Conservation (phyloP, 2,113 vertebrate species). For the Rhinolophus ferrumequinum region DNA sequence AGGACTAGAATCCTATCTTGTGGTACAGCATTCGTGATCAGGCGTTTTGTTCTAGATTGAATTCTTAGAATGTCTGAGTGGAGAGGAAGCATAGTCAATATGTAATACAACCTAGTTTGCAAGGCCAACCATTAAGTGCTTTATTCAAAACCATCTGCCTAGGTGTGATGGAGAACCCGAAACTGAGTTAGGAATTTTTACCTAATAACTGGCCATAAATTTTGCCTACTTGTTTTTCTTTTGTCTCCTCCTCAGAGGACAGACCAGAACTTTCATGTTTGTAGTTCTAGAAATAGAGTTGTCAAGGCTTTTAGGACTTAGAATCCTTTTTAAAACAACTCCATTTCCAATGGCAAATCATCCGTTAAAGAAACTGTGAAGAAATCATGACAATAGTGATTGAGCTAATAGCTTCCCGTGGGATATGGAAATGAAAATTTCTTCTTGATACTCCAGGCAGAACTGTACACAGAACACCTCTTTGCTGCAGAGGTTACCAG, state of each 20-base stretch:
- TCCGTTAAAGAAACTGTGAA: constrained; percentile 67
- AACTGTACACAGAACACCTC: background rate
- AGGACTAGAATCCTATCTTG: background rate
- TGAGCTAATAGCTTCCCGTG: constrained; percentile 70
- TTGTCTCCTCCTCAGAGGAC: background rate
- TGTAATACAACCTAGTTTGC: background rate
- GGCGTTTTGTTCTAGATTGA: background rate
- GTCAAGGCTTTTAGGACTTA: constrained; percentile 32
- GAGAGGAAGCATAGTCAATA: background rate
- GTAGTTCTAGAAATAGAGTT: constrained; percentile 45
- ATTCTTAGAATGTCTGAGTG: background rate
- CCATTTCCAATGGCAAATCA: constrained; percentile 73
- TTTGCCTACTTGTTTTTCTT: background rate
- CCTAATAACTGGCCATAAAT: background rate
- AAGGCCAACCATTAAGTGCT: background rate
- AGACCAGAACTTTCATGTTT: constrained; percentile 26
- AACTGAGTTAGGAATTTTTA: background rate
- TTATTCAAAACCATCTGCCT: background rate
- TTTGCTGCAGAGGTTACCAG: background rate
- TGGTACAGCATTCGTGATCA: background rate
- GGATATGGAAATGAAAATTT: constrained; percentile 64
- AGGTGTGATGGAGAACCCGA: background rate
- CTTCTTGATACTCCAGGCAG: constrained; percentile 50
- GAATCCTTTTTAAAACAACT: constrained; percentile 67
- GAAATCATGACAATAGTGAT: constrained; percentile 63